Base-by-base conservation (phyloP, 2,113 vertebrate genomes). In the Regulus satrapa region DNA sequence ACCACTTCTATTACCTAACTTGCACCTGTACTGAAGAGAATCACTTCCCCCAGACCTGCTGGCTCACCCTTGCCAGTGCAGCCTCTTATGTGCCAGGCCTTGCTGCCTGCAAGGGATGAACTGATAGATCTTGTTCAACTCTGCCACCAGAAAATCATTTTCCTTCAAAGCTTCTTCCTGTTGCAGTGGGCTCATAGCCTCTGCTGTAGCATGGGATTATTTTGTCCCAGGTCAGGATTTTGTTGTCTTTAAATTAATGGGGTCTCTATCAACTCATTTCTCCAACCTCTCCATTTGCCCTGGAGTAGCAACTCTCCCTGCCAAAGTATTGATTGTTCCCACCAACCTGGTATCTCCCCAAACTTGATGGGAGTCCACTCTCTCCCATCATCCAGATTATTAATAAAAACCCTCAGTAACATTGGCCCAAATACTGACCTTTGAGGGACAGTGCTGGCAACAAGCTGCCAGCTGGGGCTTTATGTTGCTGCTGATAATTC, bases 81-180 rank as follows among this genome's bases (percentile, higher is more conserved):
- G 23, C 7, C 24, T 12, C 1, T 6, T 49, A 3, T 7, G 12
- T 2, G 2, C 41, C n/a, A 29, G 32, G 20, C 7, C 16, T 36
- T 45, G 11, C 6, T 40, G 48, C 4, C 26, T 64, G 56, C 24
- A 85, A 64, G 14, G 49, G 6, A 46, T 36, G 9, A 32, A n/a
- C 19, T 69, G 18, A 9, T 55, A 55, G 8, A 21, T 74, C 23
- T 17, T 19, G 31, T 9, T 58, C 58, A 72, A 4, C 26, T 71
- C 16, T 46, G 12, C 8, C 52, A 52, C n/a, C 58, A 88, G 36
- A 84, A 68, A 9, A 4, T 6, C 12, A 6, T 69, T 62, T 83
- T 83, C 23, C 36, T 83, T 85, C 71, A 59, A 45, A 88, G 6
- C 6, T 36, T 28, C 38, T 73, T 66, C n/a, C 48, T 52, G 4